Percentiles rank a stretch among this genome's conserved stretches.
phyloP scores from a whole-genome alignment of 2,113 vertebrate genomes.

The Carassius auratus region DNA sequence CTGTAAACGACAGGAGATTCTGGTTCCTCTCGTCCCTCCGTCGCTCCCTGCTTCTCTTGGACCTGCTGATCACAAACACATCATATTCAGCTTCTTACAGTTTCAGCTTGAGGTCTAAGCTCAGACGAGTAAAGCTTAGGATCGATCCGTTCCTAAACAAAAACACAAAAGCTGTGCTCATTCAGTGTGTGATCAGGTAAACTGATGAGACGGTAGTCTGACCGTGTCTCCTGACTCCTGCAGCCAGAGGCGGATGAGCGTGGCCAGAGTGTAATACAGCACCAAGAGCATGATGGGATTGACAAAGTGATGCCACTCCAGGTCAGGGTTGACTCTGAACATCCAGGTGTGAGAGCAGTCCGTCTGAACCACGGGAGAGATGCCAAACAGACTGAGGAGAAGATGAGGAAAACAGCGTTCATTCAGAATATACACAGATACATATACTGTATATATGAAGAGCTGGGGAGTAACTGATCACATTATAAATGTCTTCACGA shows the following conservation, averaged over 20 bases:
- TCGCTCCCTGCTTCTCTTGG: constrained; percentile 6
- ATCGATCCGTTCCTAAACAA: no score
- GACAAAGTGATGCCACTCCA: constrained; percentile 86
- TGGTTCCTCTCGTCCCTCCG: constrained; percentile 37
- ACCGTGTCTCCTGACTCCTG: constrained; percentile 80
- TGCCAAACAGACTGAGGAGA: constrained; percentile 83
- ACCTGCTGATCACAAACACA: constrained; percentile 12
- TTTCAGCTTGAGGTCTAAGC: no score
- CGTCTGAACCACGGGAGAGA: constrained; percentile 83
- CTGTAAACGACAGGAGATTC: constrained; percentile 69
- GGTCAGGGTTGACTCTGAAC: constrained; percentile 80
- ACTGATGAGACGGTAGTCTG: constrained; percentile 11
- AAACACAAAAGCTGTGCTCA: no score
- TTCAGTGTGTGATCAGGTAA: no score
- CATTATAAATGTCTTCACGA: no score
- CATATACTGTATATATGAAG: no score
- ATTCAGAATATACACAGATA: no score
- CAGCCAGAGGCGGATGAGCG: constrained; percentile 85
- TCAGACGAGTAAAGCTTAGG: no score
- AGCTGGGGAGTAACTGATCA: no score
- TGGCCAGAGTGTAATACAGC: constrained; percentile 88
- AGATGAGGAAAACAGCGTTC: neutral
- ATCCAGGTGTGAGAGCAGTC: constrained; percentile 89
- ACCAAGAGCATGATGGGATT: constrained; percentile 86
- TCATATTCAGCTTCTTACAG: no score